Base-by-base conservation (phyloP, 2,797 vertebrate genomes). In the Microctenopoma stevenorrisi region DNA sequence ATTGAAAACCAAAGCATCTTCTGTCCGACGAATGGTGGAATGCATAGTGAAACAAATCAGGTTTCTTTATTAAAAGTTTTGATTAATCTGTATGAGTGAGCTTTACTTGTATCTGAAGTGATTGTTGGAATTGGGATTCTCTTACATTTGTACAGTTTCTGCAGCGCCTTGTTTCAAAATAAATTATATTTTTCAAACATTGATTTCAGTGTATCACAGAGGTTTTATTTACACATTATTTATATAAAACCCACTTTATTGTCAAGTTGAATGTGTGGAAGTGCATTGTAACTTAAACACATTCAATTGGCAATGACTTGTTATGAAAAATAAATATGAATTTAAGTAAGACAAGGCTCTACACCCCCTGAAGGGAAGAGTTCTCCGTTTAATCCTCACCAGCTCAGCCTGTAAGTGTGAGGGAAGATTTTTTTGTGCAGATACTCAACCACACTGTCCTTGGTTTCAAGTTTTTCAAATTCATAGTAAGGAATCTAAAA, bases 361-460 rank as follows among this genome's bases (percentile, higher is more conserved):
- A 42, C 5, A 9, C 13, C 22, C 22, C 22, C 22, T 22, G 22
- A 66, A 28, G n/a, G 33, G 11, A 28, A 30, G 60, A 2, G 5
- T 15, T 6, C 0, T 28, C 0, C 3, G 50, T 15, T 10, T 6
- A 5, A 7, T 63, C 9, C 30, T 95, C 89, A 97, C 91, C 93
- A 95, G 64, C 68, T 89, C 25, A 95, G 81, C 61, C 91, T 88
- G 0, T 89, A 91, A 0, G 90, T 94, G 72, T 92, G 91, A 80
- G 96, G 92, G 84, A 98, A 98, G 7, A 98, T 91, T 65, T 96
- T 99, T 74, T 93, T 93, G 60, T 96, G 95, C 64, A 99, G 94
- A 83, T 98, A 98, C n/a, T 95, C 88, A 59, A 96, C 92, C 50
- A 93, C 57, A 2, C 93, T 86, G 16, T 38, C 81, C 67, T 83